Percentiles rank a stretch among this genome's conserved stretches.
Conservation (phyloP, 2,888 invertebrate species). For the Scaptomyza flava region DNA sequence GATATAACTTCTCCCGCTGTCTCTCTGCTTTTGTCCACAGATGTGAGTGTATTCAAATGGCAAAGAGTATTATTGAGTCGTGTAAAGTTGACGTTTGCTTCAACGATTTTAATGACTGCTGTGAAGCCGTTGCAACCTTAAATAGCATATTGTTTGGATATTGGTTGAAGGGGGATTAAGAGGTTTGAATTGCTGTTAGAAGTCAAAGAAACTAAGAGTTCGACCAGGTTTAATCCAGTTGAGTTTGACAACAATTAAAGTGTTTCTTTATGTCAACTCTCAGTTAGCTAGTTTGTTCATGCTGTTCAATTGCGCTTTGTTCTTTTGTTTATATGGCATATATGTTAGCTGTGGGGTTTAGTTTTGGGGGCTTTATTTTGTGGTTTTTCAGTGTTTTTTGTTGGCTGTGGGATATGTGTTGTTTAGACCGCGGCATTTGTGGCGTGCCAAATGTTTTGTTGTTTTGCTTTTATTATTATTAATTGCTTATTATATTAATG, state of each 20-base stretch:
- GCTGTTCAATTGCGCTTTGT: not conserved
- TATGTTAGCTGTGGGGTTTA: not conserved
- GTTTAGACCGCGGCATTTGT: constrained; percentile 42
- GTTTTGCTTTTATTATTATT: constrained; percentile 60
- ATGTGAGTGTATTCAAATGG: not conserved
- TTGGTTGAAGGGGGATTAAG: not conserved
- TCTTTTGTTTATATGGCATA: no score
- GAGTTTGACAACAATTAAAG: not conserved
- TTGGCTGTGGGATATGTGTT: constrained; percentile 22
- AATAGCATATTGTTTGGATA: not conserved
- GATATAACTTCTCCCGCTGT: constrained; percentile 10
- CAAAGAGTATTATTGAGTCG: constrained; percentile 7
- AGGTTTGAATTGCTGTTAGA: not conserved
- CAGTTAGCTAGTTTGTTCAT: not conserved
- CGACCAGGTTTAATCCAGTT: not conserved
- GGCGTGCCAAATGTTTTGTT: constrained; percentile 51
- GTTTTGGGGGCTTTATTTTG: constrained; percentile 9
- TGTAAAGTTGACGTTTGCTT: no score
- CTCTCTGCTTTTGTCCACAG: not conserved
- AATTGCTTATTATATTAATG: constrained; percentile 56
- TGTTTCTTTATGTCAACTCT: not conserved
- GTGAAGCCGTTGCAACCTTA: not conserved
- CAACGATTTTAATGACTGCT: no score
- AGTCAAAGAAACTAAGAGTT: no score
- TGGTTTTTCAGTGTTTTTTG: not conserved